Conservation (phyloP, 2,888 invertebrate genomes). For the Xestoiulus laeticollis region DNA sequence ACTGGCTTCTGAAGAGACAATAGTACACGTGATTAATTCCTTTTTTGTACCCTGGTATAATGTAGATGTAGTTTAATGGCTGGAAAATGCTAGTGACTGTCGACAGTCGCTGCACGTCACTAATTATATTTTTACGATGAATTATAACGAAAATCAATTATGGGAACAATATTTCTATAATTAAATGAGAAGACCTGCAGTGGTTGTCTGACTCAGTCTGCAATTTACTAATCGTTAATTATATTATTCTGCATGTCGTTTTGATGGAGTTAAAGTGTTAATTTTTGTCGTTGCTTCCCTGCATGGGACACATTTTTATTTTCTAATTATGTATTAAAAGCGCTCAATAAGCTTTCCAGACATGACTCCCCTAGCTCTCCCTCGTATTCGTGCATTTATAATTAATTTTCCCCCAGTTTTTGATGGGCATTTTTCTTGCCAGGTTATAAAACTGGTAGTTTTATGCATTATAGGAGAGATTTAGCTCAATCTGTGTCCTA, state of each 20-base stretch:
- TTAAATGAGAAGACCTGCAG: neutral
- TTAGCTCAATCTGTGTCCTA: neutral
- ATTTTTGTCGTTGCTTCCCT: constrained; percentile 11
- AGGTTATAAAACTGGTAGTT: neutral
- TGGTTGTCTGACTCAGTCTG: neutral
- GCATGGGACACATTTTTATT: neutral
- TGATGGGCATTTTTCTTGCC: neutral
- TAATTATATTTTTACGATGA: neutral
- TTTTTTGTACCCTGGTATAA: neutral
- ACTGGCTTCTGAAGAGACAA: neutral
- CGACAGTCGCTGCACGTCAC: neutral
- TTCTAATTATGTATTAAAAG: constrained; percentile 14
- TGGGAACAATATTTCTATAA: neutral
- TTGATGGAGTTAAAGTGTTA: constrained; percentile 33
- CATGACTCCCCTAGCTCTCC: neutral
- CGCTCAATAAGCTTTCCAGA: neutral
- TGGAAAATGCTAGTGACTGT: neutral
- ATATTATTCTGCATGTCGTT: constrained; percentile 10
- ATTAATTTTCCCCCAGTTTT: neutral
- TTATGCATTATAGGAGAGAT: neutral
- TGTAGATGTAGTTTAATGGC: neutral
- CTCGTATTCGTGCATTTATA: neutral
- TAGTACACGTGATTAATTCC: neutral
- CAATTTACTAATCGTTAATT: constrained; percentile 34
- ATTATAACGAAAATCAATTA: constrained; percentile 1